Evolutionary conservation across 2,888 invertebrate species (phyloP), one percentile per base, ranked within the genome.

Genomic region (Bugula neritina): DNA sequence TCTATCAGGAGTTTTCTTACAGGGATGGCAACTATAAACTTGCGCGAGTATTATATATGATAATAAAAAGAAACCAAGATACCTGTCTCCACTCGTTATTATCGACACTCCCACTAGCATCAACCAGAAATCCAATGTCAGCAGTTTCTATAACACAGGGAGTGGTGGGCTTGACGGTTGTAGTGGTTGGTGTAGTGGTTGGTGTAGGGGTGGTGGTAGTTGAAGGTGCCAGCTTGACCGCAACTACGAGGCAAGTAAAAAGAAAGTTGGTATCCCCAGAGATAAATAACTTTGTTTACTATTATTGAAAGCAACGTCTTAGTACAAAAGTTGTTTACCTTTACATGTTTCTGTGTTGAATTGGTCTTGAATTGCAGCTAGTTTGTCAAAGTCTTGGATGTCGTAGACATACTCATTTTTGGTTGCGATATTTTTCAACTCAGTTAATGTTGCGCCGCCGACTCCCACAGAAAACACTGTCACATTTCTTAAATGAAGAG

Each of bases 381-480:
- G 31, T 29, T 31, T 2, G 31, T n/a, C 31, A 31, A 31, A 63
- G 31, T 63, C 31, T 21, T 25, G 21, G 63, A 25, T 31, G n/a
- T 13, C 31, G 31, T 13, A 63, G 34, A 63, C 63, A 31, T 25
- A 27, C 10, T 25, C 17, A 25, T 27, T 27, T 25, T 27, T 27
- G 17, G 63, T 25, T 13, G 63, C 63, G 34, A 63, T 63, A 10
- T n/a, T n/a, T 31, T 63, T 3, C 63, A 63, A 34, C 31, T 63
- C 63, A 25, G 2, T n/a, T 13, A 29, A 13, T 10, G 13, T n/a
- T 2, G 63, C 63, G 5, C 63, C 63, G 10, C 27, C 31, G 13
- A 63, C 63, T 63, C 63, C 63, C 3, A 63, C 27, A 29, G 63
- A 27, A 31, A 63, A 63, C 13, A 63, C 63, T 63, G 63, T 63